Base-by-base conservation (phyloP, 2,797 vertebrate genomes). In the Cossypha niveicapilla region DNA sequence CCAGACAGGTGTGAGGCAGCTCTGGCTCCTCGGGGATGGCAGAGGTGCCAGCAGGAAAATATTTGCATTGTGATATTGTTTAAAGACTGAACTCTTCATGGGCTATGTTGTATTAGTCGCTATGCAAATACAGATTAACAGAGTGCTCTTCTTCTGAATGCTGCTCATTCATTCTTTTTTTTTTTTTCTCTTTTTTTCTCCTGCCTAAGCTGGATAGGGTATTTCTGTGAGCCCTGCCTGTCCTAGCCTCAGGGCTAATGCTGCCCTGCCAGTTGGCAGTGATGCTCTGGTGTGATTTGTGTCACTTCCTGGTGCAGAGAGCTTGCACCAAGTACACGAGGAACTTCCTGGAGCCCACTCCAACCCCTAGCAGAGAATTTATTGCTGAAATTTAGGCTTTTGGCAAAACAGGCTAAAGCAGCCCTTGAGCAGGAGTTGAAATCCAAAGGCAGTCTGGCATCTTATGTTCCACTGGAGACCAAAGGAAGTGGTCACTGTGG, bases 121-220 rank as follows among this genome's bases (percentile, higher is more conserved):
- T 89, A 1, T 82, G 72, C 57, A 95, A 93, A 85, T 76, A 60
- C 1, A 91, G 74, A 45, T 73, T 58, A 67, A 73, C 65, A 47
- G 44, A 60, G 34, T 50, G 48, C 54, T 90, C 44, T 32, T 85
- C 51, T 30, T 78, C 50, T 78, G 63, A 60, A 37, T 48, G 11
- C 56, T 79, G 2, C 53, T 82, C 10, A 41, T 61, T 89, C 18
- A 23, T 16, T 44, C 4, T 12, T 42, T n/a, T 28, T 19, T 13
- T 9, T 9, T 5, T 9, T 8, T 7, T 2, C 1, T 6, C 12
- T 7, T 37, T 47, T 21, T 24, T 3, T 0, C 1, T 5, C 2
- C 4, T 42, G 12, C 9, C 7, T 58, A 37, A 68, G 18, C 41
- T 42, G 34, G 35, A 4, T 19, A 6, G 0, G 10, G 3, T 73